Evolutionary conservation across 1,140 invertebrate species (phyloP).

Genomic region (Kradibia gibbosae): DNA sequence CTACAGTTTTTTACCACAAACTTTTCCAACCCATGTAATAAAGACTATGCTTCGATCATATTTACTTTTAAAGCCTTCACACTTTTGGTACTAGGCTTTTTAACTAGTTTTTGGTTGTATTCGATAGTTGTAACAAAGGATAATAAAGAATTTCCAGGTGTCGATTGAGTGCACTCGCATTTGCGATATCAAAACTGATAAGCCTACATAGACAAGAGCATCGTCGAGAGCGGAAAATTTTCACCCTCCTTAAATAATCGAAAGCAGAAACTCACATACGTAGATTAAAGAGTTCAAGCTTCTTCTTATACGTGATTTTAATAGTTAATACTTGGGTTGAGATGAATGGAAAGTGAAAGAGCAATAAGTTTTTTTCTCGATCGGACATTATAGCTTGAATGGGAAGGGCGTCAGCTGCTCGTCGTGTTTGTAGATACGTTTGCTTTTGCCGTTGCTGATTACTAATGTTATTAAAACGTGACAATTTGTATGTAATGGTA

Average conservation of each 20-base stretch:
- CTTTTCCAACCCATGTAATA: too few relatives aligned
- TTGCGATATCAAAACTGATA: neutral
- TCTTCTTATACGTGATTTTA: constrained; percentile 15
- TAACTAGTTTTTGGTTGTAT: too few relatives aligned
- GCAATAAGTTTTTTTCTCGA: constrained; percentile 22
- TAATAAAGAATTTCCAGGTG: too few relatives aligned
- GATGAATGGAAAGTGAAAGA: constrained; percentile 29
- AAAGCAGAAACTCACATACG: neutral
- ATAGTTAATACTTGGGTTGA: neutral
- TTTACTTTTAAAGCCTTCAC: too few relatives aligned
- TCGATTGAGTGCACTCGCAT: too few relatives aligned
- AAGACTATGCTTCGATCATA: too few relatives aligned
- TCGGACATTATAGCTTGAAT: constrained; percentile 26
- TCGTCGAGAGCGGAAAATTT: neutral
- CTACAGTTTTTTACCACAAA: too few relatives aligned
- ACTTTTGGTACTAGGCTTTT: too few relatives aligned
- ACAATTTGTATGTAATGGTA: constrained; percentile 38
- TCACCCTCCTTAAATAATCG: neutral
- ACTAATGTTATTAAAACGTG: constrained; percentile 32
- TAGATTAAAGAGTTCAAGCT: neutral
- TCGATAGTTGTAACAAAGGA: too few relatives aligned
- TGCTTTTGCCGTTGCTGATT: constrained; percentile 14
- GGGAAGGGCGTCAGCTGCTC: too few relatives aligned
- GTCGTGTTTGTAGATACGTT: neutral
- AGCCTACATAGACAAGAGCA: neutral